These are phyloP conservation scores for Brachylomia viminalis DNA, from an alignment of 2,888 invertebrate genomes.

Conservation along the genomic window DNA sequence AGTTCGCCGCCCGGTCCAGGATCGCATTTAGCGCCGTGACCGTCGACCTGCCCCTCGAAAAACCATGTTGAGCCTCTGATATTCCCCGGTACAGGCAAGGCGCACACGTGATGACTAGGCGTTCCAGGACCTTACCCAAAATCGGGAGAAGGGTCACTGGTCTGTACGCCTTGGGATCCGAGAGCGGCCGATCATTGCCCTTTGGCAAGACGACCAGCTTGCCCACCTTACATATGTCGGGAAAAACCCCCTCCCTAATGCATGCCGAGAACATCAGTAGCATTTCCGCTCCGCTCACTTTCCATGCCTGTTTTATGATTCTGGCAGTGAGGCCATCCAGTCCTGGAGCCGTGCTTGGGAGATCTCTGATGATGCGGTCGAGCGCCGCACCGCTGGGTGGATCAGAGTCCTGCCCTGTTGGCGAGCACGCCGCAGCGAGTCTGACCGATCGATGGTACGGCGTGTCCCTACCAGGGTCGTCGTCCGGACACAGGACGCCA, in stretches of 20 bases:
- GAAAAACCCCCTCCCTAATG: slow-evolving; percentile 57
- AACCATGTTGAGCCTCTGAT: too few species aligned
- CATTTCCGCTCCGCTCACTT: background rate
- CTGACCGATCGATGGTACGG: slow-evolving; percentile 60
- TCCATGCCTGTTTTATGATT: slow-evolving; percentile 10
- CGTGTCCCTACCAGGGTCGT: slow-evolving; percentile 39
- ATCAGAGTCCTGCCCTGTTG: slow-evolving; percentile 35
- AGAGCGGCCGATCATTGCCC: slow-evolving; percentile 59
- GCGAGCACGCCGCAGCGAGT: slow-evolving; percentile 42
- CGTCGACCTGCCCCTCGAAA: too few species aligned
- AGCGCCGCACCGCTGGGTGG: slow-evolving; percentile 18
- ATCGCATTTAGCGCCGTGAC: too few species aligned
- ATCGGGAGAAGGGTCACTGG: too few species aligned
- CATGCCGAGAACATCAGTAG: slow-evolving; percentile 2
- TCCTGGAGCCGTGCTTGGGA: slow-evolving; percentile 62
- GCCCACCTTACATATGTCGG: slow-evolving; percentile 62
- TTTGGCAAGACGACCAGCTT: slow-evolving; percentile 60
- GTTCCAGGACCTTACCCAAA: too few species aligned
- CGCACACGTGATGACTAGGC: too few species aligned
- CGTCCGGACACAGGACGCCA: slow-evolving; percentile 65
- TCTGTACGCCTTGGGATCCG: too few species aligned
- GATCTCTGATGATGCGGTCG: slow-evolving; percentile 37
- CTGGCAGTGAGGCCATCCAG: background rate
- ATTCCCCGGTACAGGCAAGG: too few species aligned
- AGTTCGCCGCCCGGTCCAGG: too few species aligned